These are phyloP conservation scores for Anser brachyrhynchus DNA, from an alignment of 2,113 vertebrate species.

Conservation along the genomic window DNA sequence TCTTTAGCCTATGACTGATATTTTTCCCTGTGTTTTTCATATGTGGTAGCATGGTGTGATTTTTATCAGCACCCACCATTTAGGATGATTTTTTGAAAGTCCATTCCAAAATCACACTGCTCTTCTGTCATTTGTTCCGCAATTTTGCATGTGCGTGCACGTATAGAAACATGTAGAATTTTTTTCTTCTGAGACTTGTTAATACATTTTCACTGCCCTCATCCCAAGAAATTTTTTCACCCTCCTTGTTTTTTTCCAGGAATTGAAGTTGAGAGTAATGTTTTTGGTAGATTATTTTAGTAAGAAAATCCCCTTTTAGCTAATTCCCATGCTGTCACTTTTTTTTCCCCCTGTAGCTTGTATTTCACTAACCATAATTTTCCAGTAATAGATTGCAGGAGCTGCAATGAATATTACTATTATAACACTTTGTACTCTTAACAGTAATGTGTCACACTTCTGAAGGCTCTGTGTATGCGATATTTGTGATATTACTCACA, in stretches of 20 bases:
- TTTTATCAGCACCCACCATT: background rate
- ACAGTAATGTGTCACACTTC: background rate
- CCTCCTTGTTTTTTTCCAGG: background rate
- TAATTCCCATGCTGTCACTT: background rate
- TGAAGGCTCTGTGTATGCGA: background rate
- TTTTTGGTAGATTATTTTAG: background rate
- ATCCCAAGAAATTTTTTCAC: background rate
- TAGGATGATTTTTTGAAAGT: background rate
- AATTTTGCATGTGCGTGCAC: background rate
- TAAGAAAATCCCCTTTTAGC: background rate
- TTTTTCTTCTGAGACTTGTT: background rate
- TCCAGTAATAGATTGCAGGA: background rate
- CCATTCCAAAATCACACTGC: background rate
- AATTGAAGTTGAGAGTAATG: background rate
- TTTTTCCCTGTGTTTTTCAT: background rate
- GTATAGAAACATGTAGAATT: background rate
- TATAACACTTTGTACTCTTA: background rate
- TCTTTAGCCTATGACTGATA: background rate
- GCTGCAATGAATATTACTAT: background rate
- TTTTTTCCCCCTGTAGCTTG: background rate
- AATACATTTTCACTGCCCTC: background rate
- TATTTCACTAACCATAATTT: background rate
- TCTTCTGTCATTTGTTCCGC: background rate
- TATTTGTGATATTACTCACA: background rate
- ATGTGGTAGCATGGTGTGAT: background rate